These are phyloP conservation scores for Spongilla lacustris DNA, from an alignment of 37 sponge, comb jelly and placozoan genomes.

Conservation along the genomic window DNA sequence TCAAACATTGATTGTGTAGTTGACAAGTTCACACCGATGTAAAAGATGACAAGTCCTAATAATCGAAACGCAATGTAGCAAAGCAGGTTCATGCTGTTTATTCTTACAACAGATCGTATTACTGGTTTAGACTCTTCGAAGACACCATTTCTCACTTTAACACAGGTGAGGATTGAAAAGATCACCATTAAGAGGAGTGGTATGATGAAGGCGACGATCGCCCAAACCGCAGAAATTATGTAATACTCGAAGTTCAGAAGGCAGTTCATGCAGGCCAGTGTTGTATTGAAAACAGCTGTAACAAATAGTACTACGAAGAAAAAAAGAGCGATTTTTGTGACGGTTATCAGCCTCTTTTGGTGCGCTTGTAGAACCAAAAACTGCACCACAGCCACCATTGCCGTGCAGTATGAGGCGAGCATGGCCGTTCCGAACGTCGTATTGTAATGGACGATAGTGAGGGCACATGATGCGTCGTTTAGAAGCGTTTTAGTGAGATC, in stretches of 20 bases:
- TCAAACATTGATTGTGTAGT: too few species aligned
- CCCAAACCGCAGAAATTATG: background rate
- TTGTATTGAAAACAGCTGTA: background rate
- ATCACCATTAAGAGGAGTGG: background rate
- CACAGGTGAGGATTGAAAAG: background rate
- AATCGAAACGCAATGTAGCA: background rate
- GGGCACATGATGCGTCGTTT: background rate
- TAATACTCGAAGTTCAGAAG: background rate
- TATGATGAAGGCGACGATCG: background rate
- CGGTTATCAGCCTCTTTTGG: background rate
- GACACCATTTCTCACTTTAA: background rate
- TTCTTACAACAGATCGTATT: background rate
- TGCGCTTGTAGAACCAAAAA: background rate
- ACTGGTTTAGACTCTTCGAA: background rate
- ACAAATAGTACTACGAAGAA: background rate
- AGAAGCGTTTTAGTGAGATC: background rate
- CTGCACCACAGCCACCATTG: background rate
- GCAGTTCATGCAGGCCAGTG: background rate
- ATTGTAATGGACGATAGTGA: background rate
- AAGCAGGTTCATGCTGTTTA: background rate
- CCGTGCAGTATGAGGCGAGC: background rate
- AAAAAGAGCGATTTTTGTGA: background rate
- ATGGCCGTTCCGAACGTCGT: background rate
- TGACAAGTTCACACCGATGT: too few species aligned
- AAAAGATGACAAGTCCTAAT: background rate